Base-by-base conservation (phyloP, 2,888 invertebrate genomes). In the Parnassius orleans region DNA sequence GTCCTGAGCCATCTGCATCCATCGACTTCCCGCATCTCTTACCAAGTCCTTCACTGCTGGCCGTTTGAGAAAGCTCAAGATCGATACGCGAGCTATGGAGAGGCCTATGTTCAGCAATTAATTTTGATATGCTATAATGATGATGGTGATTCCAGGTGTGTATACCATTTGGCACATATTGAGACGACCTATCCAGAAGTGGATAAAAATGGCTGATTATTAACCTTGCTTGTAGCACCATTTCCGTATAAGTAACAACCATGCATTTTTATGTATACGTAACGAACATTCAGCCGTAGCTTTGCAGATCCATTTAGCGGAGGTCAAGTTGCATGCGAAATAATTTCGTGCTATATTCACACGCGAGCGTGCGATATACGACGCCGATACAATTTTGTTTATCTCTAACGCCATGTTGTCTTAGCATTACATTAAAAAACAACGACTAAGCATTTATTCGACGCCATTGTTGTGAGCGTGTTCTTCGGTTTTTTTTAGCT, bases 291-390 rank as follows among this genome's bases (percentile, higher is more conserved):
- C 10, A 52, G 14, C 14, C 7, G 7, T 48, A 14, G 48, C 48
- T 48, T n/a, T 46, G 14, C 14, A 14, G 24, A 15, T 51, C 44
- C 10, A 12, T 51, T 15, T 47, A 48, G 11, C 52, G 9, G 60
- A 63, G 63, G 61, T 77, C 76, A 64, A 47, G 65, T 78, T 75
- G 66, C 80, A 72, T 80, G 80, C 75, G 80, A 79, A 75, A 66
- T 74, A 72, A 72, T 77, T 76, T 65, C 57, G 72, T 57, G 42
- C 14, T 12, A 57, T 68, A 69, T 78, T 80, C 80, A 70, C 80
- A 80, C 79, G 53, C 48, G 53, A 57, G 52, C 56, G 43, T 3
- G 65, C 66, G 67, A 61, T 61, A 70, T 64, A 59, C 60, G 70
- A 72, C 48, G 33, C 69, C 54, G 55, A 55, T 57, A 46, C 10